These are phyloP conservation scores for Dorcus hopei DNA, from an alignment of 2,888 invertebrate genomes.

Conservation along the genomic window DNA sequence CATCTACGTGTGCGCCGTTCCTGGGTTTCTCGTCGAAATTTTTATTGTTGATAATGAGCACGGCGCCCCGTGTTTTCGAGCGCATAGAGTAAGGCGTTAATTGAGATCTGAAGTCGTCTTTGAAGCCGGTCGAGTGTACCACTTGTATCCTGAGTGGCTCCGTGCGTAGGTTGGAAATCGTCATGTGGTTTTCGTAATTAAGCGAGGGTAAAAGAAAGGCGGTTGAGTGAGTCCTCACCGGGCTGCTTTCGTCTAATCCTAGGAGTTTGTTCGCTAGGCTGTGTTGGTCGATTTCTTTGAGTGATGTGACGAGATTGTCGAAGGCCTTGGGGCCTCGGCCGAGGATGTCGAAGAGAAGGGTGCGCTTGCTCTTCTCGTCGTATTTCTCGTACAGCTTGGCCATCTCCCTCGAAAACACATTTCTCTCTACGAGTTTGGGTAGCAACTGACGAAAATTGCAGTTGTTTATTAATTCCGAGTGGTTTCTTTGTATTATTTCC, in stretches of 20 bases:
- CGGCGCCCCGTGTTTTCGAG: conserved; percentile 35
- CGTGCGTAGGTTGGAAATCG: conserved; percentile 7
- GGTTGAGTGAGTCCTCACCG: background rate
- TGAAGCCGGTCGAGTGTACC: conserved; percentile 13
- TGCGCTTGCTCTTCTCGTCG: conserved; percentile 2
- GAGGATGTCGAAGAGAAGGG: conserved; percentile 5
- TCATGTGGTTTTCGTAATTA: background rate
- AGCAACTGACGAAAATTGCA: conserved; percentile 8
- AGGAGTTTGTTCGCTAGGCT: conserved; percentile 11
- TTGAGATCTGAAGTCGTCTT: conserved; percentile 37
- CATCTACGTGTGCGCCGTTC: conserved; percentile 60
- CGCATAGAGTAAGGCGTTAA: conserved; percentile 32
- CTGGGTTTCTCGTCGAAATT: conserved; percentile 41
- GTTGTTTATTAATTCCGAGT: conserved; percentile 5
- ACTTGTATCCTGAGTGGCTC: conserved; percentile 18
- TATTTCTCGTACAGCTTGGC: conserved; percentile 6
- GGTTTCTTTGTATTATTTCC: conserved; percentile 10
- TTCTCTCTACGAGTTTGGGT: conserved; percentile 11
- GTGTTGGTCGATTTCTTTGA: conserved; percentile 9
- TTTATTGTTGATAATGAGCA: conserved; percentile 46
- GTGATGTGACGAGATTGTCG: conserved; percentile 6
- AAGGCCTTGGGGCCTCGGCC: conserved; percentile 12
- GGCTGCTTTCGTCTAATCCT: background rate
- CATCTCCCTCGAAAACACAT: conserved; percentile 7
- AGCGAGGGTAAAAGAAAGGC: background rate